Conservation (phyloP, 2,113 vertebrate genomes). For the Chionomys nivalis region DNA sequence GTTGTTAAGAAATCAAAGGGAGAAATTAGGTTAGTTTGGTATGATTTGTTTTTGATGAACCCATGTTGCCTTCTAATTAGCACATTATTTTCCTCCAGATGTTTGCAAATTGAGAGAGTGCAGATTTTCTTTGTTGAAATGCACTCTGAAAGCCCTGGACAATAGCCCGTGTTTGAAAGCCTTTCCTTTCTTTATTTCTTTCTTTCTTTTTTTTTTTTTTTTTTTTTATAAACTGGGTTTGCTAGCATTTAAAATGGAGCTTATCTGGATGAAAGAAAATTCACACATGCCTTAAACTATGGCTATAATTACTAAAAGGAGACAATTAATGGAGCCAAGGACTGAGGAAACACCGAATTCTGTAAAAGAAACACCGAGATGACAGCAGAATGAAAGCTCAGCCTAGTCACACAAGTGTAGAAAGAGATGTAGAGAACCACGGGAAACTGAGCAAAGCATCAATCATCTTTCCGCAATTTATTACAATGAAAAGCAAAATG, state of each 20-base stretch:
- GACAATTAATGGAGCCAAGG: not conserved
- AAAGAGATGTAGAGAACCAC: not conserved
- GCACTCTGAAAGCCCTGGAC: conserved; percentile 69
- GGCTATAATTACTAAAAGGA: not conserved
- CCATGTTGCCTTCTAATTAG: conserved; percentile 77
- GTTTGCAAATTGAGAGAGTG: conserved; percentile 69
- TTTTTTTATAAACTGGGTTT: not conserved
- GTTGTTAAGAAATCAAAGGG: conserved; percentile 79
- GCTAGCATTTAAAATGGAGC: conserved; percentile 46
- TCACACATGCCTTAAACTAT: conserved; percentile 32
- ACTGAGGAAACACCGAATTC: not conserved
- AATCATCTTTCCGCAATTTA: conserved; percentile 26
- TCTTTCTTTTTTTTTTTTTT: not conserved
- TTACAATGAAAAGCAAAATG: not conserved
- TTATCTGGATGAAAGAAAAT: conserved; percentile 48
- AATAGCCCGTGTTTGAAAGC: conserved; percentile 55
- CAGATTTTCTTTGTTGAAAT: conserved; percentile 76
- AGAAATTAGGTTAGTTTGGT: conserved; percentile 78
- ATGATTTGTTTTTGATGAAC: conserved; percentile 78
- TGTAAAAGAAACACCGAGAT: not conserved
- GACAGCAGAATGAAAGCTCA: not conserved
- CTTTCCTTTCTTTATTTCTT: not conserved
- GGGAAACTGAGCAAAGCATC: not conserved
- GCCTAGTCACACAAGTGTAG: not conserved
- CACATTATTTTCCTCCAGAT: conserved; percentile 78